Percentiles rank a stretch among this genome's conserved stretches.
Evolutionary conservation across 2,113 vertebrate genomes (phyloP).

Genomic region (Pygoscelis antarcticus): DNA sequence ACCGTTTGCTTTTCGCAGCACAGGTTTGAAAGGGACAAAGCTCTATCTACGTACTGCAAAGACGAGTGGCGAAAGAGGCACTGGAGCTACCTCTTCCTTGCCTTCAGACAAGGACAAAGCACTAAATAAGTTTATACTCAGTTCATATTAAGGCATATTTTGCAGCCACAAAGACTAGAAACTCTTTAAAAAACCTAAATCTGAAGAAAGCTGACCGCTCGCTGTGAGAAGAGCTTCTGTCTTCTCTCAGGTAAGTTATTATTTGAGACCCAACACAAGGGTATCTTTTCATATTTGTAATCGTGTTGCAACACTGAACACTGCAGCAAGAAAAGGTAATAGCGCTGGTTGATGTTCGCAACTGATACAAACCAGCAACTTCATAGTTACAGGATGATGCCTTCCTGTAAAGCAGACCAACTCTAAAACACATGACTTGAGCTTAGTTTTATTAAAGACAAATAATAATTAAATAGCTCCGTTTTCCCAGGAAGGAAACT

Average conservation of each 20-base stretch:
- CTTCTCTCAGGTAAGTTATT: not conserved
- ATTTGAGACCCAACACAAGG: not conserved
- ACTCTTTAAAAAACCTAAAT: not conserved
- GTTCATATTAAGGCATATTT: not conserved
- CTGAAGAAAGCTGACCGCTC: not conserved
- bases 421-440: not conserved
- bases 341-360: not conserved
- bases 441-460: not conserved
- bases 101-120: not conserved
- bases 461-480: not conserved
- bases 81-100: not conserved
- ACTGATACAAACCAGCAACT: not conserved
- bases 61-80: not conserved
- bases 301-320: not conserved
- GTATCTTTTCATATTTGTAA: not conserved
- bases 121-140: not conserved
- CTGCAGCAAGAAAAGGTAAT: not conserved
- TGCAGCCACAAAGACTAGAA: not conserved
- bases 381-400: not conserved
- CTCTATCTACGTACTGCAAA: not conserved
- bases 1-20: not conserved
- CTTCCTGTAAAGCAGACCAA: not conserved
- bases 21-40: not conserved
- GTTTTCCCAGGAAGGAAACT: constrained; percentile 7
- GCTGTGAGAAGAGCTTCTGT: not conserved